Base-by-base conservation (phyloP, 1,140 invertebrate genomes). In the Polypedilum vanderplanki region DNA sequence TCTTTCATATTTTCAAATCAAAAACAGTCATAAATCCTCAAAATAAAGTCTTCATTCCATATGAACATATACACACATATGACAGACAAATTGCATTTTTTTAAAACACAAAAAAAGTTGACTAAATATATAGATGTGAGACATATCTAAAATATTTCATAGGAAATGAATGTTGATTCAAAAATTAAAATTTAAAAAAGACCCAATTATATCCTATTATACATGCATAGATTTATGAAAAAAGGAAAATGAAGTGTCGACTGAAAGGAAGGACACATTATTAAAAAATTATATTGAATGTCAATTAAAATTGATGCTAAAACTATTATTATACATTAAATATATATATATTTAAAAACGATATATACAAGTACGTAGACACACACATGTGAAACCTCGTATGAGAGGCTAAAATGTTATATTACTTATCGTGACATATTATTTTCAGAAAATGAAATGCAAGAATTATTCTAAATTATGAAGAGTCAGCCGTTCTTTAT, bases 281-380 rank as follows among this genome's bases (percentile, higher is more conserved):
- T 57, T 57, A n/a, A 12, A 67, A 20, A 18, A 22, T 22, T 70
- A 20, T 20, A 70, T n/a, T 70, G 7, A 70, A 70, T 70, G 65
- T 70, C 65, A 70, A 70, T 70, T 70, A 70, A 70, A 70, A 20
- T 70, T 22, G 65, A 70, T 18, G 17, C 17, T 70, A 20, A 20
- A 70, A 57, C 15, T 70, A 70, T 70, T 20, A 20, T 70, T 22
- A 70, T 18, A 70, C 7, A 67, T 67, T 67, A 67, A 17, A 67
- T 67, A 17, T 57, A 67, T 67, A 2, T 70, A n/a, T n/a, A n/a
- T n/a, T n/a, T n/a, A n/a, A n/a, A 18, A 70, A n/a, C 12, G n/a
- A n/a, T 57, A 57, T 57, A 57, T 57, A 57, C 46, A 57, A 46
- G 24, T 33, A 33, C n/a, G 46, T 4, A 4, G 41, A 46, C 8